Percentiles rank a stretch among this genome's conserved stretches.
These are phyloP conservation scores for Bufo bufo DNA, from an alignment of 2,113 vertebrate genomes.

Conservation along the genomic window DNA sequence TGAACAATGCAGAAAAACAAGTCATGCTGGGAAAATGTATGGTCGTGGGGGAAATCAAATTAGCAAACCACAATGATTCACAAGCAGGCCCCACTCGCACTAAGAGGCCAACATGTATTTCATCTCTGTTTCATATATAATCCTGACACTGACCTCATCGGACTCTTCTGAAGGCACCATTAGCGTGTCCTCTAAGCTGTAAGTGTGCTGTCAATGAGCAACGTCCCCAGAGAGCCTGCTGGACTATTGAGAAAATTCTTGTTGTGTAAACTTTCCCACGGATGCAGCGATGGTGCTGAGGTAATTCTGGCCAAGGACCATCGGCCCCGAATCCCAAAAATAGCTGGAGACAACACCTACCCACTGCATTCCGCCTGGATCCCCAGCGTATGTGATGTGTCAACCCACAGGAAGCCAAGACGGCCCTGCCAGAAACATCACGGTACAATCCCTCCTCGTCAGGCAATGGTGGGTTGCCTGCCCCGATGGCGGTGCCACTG, in stretches of 20 bases:
- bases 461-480: not conserved
- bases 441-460: not conserved
- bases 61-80: not conserved
- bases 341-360: constrained; percentile 42
- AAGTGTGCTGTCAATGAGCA: constrained; percentile 31
- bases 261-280: constrained; percentile 58
- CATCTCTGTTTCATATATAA: not conserved
- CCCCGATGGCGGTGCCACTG: not conserved
- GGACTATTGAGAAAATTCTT: constrained; percentile 45
- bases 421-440: not conserved
- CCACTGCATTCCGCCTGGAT: constrained; percentile 27
- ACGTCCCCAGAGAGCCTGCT: constrained; percentile 23
- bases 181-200: not conserved
- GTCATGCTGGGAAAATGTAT: not conserved
- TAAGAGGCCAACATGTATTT: not conserved
- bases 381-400: not conserved
- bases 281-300: constrained; percentile 42
- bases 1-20: not conserved
- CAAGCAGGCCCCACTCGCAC: not conserved
- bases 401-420: constrained; percentile 2
- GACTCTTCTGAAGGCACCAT: not conserved
- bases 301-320: constrained; percentile 39
- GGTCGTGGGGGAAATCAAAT: not conserved
- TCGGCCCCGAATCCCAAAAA: constrained; percentile 36
- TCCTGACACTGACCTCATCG: constrained; percentile 17